A percentile compares a stretch with the other conserved stretches of the same genome.
These are phyloP conservation scores for Siphlonurus alternatus DNA, from an alignment of 2,888 invertebrate genomes.

Conservation along the genomic window DNA sequence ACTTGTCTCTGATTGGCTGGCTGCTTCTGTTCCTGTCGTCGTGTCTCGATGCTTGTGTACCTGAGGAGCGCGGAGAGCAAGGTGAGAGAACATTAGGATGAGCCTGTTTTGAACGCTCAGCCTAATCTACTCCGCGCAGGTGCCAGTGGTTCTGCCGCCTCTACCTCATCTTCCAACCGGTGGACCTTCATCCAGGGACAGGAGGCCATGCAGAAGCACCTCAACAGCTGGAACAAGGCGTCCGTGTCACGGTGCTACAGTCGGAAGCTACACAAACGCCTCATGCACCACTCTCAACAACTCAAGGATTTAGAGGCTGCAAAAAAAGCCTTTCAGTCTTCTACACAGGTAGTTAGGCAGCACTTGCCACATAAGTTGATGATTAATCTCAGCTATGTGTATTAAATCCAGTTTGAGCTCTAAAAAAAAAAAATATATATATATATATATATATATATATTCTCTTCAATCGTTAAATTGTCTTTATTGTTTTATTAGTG, in stretches of 20 bases:
- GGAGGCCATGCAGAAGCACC: conserved; percentile 34
- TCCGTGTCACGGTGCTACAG: conserved; percentile 36
- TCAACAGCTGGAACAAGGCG: conserved; percentile 18
- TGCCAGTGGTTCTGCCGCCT: conserved; percentile 7
- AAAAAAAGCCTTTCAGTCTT: conserved; percentile 41
- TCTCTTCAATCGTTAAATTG: too few relatives aligned
- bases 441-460: too few relatives aligned
- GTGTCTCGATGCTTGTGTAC: conserved; percentile 35
- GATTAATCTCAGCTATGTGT: too few relatives aligned
- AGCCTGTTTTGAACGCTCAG: background rate
- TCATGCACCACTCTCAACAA: conserved; percentile 47
- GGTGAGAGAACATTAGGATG: background rate
- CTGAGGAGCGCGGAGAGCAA: background rate
- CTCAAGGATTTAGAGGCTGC: conserved; percentile 51
- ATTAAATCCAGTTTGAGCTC: too few relatives aligned
- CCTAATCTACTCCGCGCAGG: background rate
- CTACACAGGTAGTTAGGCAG: conserved; percentile 23
- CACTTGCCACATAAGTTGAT: background rate
- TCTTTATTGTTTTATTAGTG: too few relatives aligned
- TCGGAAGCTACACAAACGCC: conserved; percentile 52
- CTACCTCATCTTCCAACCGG: conserved; percentile 29
- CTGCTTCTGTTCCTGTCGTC: conserved; percentile 55
- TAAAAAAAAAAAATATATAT: conserved; percentile 16
- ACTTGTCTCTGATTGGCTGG: conserved; percentile 55
- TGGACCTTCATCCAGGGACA: conserved; percentile 88